phyloP scores from a whole-genome alignment of 2,113 vertebrate species.

The Crotalus tigris region DNA sequence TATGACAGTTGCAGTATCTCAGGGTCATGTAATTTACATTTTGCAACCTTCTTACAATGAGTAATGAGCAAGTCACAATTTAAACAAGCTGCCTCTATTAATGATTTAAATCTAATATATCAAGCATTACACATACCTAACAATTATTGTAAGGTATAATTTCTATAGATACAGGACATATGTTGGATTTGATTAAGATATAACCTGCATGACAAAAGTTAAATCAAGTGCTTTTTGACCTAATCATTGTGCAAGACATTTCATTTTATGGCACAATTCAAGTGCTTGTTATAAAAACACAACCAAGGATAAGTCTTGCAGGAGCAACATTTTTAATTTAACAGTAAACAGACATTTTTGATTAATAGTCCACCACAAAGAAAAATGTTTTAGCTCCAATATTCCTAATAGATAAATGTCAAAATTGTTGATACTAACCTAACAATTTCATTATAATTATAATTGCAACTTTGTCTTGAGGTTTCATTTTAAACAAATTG shows the following conservation, averaged over 20 bases:
- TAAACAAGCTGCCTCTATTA: not conserved
- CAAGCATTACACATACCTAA: not conserved
- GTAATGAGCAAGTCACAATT: not conserved
- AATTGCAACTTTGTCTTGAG: not conserved
- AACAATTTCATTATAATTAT: not conserved
- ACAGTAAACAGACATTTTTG: not conserved
- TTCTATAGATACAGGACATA: not conserved
- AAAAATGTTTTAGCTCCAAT: not conserved
- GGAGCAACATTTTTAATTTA: not conserved
- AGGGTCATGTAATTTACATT: too few relatives aligned
- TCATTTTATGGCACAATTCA: not conserved
- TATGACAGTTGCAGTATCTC: too few relatives aligned
- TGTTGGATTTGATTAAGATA: not conserved
- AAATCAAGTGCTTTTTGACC: not conserved
- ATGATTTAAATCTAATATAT: not conserved
- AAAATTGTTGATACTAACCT: not conserved
- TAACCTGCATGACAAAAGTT: not conserved
- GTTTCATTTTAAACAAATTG: not conserved
- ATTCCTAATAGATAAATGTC: not conserved
- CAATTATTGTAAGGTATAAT: not conserved
- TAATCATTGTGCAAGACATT: not conserved
- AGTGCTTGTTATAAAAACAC: not conserved
- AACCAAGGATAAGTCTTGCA: not conserved
- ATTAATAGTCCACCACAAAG: not conserved
- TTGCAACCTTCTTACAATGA: too few relatives aligned